Percentiles rank a stretch among this genome's conserved stretches.
Conservation (phyloP, 2,888 invertebrate species). For the Rhingia rostrata region DNA sequence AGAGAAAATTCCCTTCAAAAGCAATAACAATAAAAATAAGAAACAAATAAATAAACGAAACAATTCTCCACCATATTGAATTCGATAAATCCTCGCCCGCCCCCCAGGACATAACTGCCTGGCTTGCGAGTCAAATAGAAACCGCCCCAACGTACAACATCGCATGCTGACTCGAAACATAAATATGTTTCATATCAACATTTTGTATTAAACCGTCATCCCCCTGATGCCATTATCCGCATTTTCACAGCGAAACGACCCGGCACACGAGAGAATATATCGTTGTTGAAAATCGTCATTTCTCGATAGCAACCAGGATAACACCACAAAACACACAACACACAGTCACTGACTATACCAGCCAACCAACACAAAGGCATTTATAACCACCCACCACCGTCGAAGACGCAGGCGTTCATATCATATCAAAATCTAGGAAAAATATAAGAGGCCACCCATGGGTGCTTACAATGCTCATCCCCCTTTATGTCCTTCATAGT, state of each 20-base stretch:
- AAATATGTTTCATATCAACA: constrained; percentile 76
- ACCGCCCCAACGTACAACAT: constrained; percentile 61
- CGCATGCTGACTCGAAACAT: constrained; percentile 72
- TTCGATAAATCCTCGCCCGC: constrained; percentile 76
- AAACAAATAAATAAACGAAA: constrained; percentile 75
- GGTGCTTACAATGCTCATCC: constrained; percentile 32
- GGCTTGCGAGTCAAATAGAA: constrained; percentile 51
- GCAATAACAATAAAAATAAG: constrained; percentile 75
- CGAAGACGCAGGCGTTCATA: constrained; percentile 76
- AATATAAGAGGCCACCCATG: constrained; percentile 58
- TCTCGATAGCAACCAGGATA: constrained; percentile 72
- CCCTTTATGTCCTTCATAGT: constrained; percentile 60
- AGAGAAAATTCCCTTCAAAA: constrained; percentile 56
- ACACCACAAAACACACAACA: constrained; percentile 57
- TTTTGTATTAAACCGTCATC: constrained; percentile 68
- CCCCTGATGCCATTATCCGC: constrained; percentile 59
- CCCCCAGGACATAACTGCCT: constrained; percentile 35
- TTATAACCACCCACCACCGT: constrained; percentile 9
- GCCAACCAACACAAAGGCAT: constrained; percentile 37
- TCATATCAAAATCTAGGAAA: constrained; percentile 73
- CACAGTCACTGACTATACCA: constrained; percentile 23
- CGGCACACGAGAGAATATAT: constrained; percentile 56
- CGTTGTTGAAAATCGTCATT: constrained; percentile 63
- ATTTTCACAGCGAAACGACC: constrained; percentile 35
- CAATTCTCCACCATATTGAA: constrained; percentile 77